Percentiles rank a stretch among this genome's conserved stretches.
These are phyloP conservation scores for Edolisoma coerulescens DNA, from an alignment of 2,113 vertebrate genomes.

Conservation along the genomic window DNA sequence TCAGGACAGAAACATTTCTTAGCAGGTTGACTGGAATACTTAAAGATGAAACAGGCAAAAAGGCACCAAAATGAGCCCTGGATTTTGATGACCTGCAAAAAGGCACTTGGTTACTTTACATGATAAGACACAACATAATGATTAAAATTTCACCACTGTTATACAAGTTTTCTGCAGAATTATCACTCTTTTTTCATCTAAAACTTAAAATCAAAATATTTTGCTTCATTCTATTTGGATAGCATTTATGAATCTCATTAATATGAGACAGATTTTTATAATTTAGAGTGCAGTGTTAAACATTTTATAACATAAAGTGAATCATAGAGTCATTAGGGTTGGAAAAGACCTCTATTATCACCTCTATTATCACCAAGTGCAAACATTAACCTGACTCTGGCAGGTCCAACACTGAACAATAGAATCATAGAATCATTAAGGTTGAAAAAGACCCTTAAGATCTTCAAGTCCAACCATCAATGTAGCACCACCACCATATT, in stretches of 20 bases:
- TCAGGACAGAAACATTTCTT: neutral
- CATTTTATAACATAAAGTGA: neutral
- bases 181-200: neutral
- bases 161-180: neutral
- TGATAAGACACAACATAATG: neutral
- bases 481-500: fast-evolving
- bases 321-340: neutral
- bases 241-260: neutral
- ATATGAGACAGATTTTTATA: neutral
- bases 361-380: neutral
- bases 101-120: neutral
- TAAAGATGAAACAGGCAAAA: neutral
- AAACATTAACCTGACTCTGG: neutral
- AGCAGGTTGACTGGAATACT: neutral
- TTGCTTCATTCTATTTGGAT: neutral
- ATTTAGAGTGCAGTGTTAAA: neutral
- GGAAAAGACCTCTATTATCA: neutral
- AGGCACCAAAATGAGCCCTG: neutral
- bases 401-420: neutral
- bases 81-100: neutral
- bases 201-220: neutral
- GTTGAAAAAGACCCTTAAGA: neutral
- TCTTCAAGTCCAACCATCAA: neutral
- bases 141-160: neutral
- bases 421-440: neutral